Base-by-base conservation (phyloP, 1,140 invertebrate genomes). In the Drosophila sproati region DNA sequence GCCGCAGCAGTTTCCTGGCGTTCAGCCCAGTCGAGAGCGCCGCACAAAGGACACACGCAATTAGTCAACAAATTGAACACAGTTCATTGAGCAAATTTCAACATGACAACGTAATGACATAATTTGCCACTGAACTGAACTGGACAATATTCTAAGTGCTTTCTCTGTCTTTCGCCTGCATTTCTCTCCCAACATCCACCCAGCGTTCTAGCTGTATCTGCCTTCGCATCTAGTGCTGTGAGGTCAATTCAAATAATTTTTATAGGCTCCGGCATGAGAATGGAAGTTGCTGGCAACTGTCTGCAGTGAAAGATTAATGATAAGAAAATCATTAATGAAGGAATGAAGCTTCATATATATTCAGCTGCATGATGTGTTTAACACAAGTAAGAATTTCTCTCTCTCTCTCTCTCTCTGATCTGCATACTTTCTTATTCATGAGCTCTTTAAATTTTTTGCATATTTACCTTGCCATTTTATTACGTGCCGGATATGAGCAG, bases 381-480 rank as follows among this genome's bases (percentile, higher is more conserved):
- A 56, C 32, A n/a, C 34, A 48, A 6, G 29, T 37, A 48, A 59
- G 35, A 8, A 43, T 41, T 3, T 12, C 41, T 28, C 50, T 2
- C 2, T 31, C 0, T 37, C 29, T 28, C 6, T 39, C 28, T 12
- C 2, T 6, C 37, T 35, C 29, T 5, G 3, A 47, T n/a, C 35
- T 10, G 10, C 54, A 35, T 56, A 68, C 54, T 69, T 41, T 70
- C 56, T 82, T 83, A 88, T 87, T 88, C 82, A 88, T 82, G 83
- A 71, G 57, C 37, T 71, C 37, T 50, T 88, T 74, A 80, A 77
- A 77, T 79, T 88, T 74, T 80, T 83, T 75, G 77, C 77, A 88
- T 83, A 80, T 89, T 87, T 80, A 87, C 83, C 83, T 87, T 83
- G 83, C 72, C 83, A 83, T 88, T 88, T 87, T 88, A 87, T 88